Percentiles rank a stretch among this genome's conserved stretches.
Conservation (phyloP, 2,113 vertebrate species). For the Phocoena phocoena region DNA sequence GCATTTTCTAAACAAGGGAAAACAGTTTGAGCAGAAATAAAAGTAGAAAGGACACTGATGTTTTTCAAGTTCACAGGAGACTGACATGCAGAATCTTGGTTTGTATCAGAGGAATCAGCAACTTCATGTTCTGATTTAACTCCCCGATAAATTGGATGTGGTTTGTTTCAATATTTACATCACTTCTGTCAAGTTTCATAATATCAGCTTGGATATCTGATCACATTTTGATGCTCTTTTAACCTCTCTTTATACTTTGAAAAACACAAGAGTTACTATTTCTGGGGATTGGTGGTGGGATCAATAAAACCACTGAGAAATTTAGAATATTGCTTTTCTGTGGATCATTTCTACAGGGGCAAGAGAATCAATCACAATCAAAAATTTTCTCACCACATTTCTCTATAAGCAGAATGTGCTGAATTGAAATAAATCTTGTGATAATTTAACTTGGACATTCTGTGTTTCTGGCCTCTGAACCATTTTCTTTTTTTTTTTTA, state of each 20-base stretch:
- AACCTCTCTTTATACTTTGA: constrained; percentile 37
- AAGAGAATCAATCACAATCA: constrained; percentile 54
- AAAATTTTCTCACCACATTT: constrained; percentile 13
- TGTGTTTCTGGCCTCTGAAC: constrained; percentile 48
- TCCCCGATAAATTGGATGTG: background rate
- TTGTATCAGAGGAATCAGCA: background rate
- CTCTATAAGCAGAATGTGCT: constrained; percentile 37
- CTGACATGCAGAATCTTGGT: background rate
- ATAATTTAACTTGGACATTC: constrained; percentile 9
- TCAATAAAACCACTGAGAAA: constrained; percentile 55
- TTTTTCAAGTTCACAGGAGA: background rate
- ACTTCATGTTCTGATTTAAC: background rate
- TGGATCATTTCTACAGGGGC: background rate
- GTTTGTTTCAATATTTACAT: background rate
- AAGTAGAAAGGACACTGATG: background rate
- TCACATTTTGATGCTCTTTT: background rate
- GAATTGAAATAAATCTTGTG: constrained; percentile 52
- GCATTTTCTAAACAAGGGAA: background rate
- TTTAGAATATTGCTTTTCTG: constrained; percentile 63
- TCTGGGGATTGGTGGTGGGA: background rate
- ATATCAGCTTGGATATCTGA: background rate
- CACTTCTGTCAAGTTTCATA: constrained; percentile 36
- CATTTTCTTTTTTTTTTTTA: background rate
- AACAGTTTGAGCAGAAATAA: background rate
- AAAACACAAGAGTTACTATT: constrained; percentile 3